Percentiles rank a stretch among this genome's conserved stretches.
Conservation (phyloP, 37 sponge, comb jelly and placozoan genomes). For the Theonella swinhoei region DNA sequence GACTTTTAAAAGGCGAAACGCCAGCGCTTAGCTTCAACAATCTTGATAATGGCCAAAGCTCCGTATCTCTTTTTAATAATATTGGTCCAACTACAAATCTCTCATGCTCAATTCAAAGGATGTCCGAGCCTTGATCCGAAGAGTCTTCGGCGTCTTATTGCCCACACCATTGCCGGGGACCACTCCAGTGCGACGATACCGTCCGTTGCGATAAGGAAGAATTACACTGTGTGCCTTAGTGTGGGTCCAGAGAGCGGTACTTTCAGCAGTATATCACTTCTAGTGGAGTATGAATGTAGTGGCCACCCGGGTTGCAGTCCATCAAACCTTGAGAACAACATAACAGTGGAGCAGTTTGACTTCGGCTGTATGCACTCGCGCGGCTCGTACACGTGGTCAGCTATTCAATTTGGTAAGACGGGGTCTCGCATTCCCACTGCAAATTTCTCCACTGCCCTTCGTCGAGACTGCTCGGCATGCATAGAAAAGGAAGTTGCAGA, state of each 20-base stretch:
- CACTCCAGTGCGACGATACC: neutral
- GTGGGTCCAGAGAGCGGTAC: neutral
- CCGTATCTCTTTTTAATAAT: no score
- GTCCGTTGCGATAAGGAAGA: neutral
- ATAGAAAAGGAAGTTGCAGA: neutral
- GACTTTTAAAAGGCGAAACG: no score
- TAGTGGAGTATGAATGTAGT: neutral
- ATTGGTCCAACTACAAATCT: neutral
- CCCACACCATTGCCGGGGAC: neutral
- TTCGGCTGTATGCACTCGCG: no score
- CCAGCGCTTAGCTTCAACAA: no score
- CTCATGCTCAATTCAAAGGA: neutral
- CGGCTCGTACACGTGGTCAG: neutral
- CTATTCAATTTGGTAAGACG: neutral
- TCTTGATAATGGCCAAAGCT: no score
- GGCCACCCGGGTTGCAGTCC: neutral
- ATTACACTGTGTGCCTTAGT: neutral
- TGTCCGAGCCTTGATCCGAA: neutral
- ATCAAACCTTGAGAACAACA: neutral
- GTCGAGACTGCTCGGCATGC: neutral
- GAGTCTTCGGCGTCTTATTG: neutral
- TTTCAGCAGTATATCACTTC: neutral
- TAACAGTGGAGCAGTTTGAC: neutral
- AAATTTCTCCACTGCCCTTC: neutral
- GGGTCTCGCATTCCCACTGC: neutral